Evolutionary conservation across 2,113 vertebrate species (phyloP).

Genomic region (Cyanoliseus patagonus): DNA sequence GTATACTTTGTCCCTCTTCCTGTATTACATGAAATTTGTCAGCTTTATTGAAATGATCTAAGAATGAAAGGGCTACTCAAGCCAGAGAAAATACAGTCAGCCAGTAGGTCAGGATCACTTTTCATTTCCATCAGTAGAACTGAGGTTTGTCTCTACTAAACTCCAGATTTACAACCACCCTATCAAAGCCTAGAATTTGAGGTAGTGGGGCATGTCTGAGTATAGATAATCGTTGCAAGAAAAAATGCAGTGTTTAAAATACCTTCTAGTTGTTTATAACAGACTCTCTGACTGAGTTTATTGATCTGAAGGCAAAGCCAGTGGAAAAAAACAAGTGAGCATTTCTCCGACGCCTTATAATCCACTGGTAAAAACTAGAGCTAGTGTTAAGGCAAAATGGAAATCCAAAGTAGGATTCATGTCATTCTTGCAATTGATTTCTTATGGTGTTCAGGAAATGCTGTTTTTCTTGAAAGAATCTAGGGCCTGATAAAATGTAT

Average conservation of each 20-base stretch:
- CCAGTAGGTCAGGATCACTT: not conserved
- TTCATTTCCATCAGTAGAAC: not conserved
- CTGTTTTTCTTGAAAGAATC: not conserved
- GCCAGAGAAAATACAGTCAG: not conserved
- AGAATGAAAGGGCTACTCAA: not conserved
- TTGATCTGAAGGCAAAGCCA: constrained; percentile 2
- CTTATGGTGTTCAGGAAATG: not conserved
- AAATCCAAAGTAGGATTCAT: not conserved
- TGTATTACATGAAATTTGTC: not conserved
- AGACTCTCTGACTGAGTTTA: not conserved
- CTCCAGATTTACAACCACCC: not conserved
- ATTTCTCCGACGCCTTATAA: not conserved
- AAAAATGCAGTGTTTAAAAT: not conserved
- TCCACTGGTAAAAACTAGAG: not conserved
- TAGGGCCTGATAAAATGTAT: not conserved
- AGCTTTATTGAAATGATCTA: not conserved
- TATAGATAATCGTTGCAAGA: not conserved
- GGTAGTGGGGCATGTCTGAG: not conserved
- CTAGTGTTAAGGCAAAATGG: not conserved
- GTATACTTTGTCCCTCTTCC: not conserved
- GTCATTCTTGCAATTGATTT: not conserved
- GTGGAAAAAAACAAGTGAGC: not conserved
- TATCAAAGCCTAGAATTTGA: not conserved
- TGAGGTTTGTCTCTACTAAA: not conserved
- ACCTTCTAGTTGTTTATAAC: not conserved